A percentile compares a stretch with the other conserved stretches of the same genome.
These are phyloP conservation scores for Sphaerophoria rueppellii DNA, from an alignment of 2,888 invertebrate species.

Conservation along the genomic window DNA sequence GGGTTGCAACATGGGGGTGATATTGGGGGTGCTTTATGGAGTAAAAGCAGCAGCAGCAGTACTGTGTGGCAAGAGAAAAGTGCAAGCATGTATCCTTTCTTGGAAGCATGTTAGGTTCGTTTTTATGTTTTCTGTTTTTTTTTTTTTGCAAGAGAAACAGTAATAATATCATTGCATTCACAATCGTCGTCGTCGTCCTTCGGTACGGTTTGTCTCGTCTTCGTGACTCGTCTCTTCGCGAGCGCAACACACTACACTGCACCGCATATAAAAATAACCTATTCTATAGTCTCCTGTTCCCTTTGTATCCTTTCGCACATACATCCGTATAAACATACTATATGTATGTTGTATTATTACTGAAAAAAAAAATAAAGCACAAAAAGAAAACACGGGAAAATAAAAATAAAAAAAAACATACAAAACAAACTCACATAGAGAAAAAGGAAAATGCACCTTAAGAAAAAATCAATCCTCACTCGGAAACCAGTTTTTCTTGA, in stretches of 20 bases:
- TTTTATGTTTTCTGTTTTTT: conserved; percentile 54
- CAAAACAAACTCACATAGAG: conserved; percentile 71
- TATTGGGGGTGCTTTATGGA: conserved; percentile 26
- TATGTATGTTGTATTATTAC: conserved; percentile 70
- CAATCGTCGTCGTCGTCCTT: conserved; percentile 73
- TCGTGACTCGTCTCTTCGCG: conserved; percentile 65
- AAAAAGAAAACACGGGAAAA: conserved; percentile 12
- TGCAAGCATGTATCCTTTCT: conserved; percentile 75
- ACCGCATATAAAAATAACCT: conserved; percentile 51
- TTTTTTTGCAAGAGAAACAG: conserved; percentile 70
- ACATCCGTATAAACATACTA: neutral
- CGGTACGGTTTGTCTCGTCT: conserved; percentile 73
- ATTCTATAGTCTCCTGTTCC: conserved; percentile 26
- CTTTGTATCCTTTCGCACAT: conserved; percentile 37
- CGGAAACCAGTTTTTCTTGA: conserved; percentile 72
- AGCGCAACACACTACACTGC: conserved; percentile 53
- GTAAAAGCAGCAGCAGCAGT: neutral
- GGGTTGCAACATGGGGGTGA: conserved; percentile 36
- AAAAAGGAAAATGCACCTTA: conserved; percentile 76
- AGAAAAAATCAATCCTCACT: conserved; percentile 80
- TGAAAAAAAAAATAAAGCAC: conserved; percentile 54
- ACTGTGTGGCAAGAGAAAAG: conserved; percentile 60
- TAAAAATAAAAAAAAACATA: conserved; percentile 58
- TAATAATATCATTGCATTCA: conserved; percentile 74
- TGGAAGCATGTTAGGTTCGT: conserved; percentile 76